phyloP scores from a whole-genome alignment of 2,888 invertebrate genomes.

The Megalurothrips usitatus region DNA sequence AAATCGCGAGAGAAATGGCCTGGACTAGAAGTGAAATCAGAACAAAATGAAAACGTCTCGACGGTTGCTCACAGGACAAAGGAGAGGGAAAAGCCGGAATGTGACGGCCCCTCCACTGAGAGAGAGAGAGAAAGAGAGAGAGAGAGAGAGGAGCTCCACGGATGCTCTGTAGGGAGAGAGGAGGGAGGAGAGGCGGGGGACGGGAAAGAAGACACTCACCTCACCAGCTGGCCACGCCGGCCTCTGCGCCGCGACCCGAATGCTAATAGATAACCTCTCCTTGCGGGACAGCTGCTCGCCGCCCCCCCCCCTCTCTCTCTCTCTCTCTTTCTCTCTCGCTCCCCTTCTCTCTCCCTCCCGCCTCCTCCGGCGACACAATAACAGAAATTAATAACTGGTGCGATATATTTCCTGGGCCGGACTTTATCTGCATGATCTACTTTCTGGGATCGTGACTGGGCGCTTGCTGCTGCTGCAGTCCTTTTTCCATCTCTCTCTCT shows the following conservation, averaged over 20 bases:
- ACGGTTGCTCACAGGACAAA: too few species aligned
- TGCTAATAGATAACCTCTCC: neutral
- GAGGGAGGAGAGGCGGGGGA: neutral
- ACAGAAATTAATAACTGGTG: slow-evolving; percentile 2
- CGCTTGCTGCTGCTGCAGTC: neutral
- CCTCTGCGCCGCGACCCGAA: neutral
- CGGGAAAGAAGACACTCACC: neutral
- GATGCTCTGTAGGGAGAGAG: neutral
- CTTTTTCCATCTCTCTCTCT: too few species aligned
- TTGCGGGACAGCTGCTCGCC: neutral
- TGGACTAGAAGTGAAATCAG: too few species aligned
- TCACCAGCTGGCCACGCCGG: neutral
- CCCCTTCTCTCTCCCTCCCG: neutral
- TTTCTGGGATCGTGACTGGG: neutral
- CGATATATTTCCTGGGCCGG: neutral
- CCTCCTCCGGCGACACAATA: neutral
- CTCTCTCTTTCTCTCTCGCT: neutral
- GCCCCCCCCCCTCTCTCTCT: neutral
- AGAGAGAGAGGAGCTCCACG: too few species aligned
- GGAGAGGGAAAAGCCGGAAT: too few species aligned
- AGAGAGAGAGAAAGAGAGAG: neutral
- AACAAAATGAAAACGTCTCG: too few species aligned
- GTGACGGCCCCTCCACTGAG: neutral
- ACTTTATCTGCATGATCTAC: slow-evolving; percentile 1
- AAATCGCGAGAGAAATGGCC: too few species aligned